Conservation (phyloP, 2,888 invertebrate genomes). For the Leistus spinibarbis region DNA sequence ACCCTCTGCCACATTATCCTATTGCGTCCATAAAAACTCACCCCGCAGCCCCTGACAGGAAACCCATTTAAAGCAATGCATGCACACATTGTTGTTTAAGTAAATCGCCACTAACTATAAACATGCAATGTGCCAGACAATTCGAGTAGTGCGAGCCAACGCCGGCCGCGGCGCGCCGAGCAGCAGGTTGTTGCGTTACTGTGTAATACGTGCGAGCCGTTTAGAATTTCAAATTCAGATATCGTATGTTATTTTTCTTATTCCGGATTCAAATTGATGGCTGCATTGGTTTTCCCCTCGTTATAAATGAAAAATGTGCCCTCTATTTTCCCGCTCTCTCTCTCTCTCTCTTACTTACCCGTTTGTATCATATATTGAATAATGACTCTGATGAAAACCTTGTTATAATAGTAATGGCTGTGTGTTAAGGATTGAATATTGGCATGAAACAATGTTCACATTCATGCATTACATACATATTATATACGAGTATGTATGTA, state of each 20-base stretch:
- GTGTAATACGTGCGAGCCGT: slow-evolving; percentile 12
- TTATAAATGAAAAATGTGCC: slow-evolving; percentile 34
- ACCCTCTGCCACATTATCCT: not conserved
- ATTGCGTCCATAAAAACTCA: slow-evolving; percentile 7
- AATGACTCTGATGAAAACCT: slow-evolving; percentile 31
- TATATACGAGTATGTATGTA: no score
- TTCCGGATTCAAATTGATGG: slow-evolving; percentile 33
- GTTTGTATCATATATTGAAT: slow-evolving; percentile 15
- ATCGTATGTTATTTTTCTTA: slow-evolving; percentile 29
- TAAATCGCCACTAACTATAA: slow-evolving; percentile 31
- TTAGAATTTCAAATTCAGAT: slow-evolving; percentile 38
- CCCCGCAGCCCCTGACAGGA: slow-evolving; percentile 11
- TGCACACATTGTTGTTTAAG: slow-evolving; percentile 34
- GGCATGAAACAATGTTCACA: slow-evolving; percentile 27
- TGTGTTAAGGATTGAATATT: slow-evolving; percentile 25
- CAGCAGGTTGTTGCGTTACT: slow-evolving; percentile 36
- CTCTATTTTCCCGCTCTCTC: not conserved
- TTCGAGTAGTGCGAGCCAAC: not conserved
- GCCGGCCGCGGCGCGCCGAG: no score
- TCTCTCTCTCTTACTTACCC: not conserved
- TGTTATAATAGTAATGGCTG: slow-evolving; percentile 24
- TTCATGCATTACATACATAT: slow-evolving; percentile 7
- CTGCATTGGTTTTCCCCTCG: slow-evolving; percentile 27
- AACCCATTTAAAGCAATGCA: slow-evolving; percentile 24
- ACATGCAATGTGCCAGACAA: slow-evolving; percentile 22